Conservation (phyloP, 2,113 vertebrate genomes). For the Haliaeetus leucogaster region DNA sequence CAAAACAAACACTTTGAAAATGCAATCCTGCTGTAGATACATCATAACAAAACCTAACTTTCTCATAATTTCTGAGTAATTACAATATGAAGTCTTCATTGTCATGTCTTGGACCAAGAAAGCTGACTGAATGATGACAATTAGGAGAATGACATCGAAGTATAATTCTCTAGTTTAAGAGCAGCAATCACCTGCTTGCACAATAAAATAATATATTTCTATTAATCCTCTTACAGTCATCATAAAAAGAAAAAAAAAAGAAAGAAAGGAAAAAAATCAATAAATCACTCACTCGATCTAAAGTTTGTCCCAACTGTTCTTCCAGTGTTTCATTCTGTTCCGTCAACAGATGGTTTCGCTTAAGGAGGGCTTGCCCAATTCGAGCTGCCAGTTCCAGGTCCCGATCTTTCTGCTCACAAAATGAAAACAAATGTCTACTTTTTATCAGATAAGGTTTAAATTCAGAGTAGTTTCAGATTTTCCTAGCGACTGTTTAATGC, state of each 20-base stretch:
- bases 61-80: neutral
- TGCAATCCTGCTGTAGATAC: neutral
- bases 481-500: neutral
- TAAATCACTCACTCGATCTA: conserved; percentile 84
- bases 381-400: conserved; percentile 95
- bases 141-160: neutral
- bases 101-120: neutral
- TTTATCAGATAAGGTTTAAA: neutral
- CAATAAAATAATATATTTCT: neutral
- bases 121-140: neutral
- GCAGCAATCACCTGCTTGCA: neutral
- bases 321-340: conserved; percentile 92
- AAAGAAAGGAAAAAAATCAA: accelerated
- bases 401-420: conserved; percentile 85
- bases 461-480: neutral
- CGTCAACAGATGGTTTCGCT: conserved; percentile 88
- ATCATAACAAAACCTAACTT: neutral
- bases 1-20: neutral
- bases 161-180: neutral
- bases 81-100: neutral
- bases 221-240: neutral
- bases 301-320: conserved; percentile 88
- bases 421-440: neutral
- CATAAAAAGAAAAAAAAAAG: neutral
- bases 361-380: conserved; percentile 94